phyloP scores from a whole-genome alignment of 2,113 vertebrate genomes.

The Pantherophis guttatus region DNA sequence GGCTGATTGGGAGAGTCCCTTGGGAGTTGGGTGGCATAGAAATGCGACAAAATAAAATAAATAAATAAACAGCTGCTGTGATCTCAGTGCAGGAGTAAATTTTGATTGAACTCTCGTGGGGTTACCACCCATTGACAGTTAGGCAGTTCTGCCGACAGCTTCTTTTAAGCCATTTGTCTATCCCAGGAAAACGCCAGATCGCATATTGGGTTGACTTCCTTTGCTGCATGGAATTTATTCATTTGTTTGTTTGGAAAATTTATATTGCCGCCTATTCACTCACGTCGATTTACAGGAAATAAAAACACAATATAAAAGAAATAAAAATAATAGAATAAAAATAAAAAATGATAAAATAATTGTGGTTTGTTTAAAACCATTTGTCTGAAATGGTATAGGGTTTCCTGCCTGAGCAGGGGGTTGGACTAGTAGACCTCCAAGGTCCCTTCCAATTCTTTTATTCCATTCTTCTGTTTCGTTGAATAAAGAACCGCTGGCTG shows the following conservation, averaged over 20 bases:
- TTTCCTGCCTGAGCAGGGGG: too few species aligned
- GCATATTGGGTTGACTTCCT: background rate
- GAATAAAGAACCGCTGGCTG: background rate
- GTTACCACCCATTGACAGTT: background rate
- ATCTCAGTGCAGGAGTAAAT: background rate
- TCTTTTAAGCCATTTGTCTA: background rate
- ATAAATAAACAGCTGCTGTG: background rate
- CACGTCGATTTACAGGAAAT: background rate
- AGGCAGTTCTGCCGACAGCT: background rate
- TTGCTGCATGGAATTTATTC: background rate
- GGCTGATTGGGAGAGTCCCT: background rate
- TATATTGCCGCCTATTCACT: background rate
- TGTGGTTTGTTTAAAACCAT: background rate
- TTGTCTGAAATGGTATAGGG: too few species aligned
- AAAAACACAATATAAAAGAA: background rate
- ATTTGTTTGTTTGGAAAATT: background rate
- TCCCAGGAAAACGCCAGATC: background rate
- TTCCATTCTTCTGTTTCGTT: background rate
- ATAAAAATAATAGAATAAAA: background rate
- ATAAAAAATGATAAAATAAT: background rate
- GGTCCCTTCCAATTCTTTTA: background rate
- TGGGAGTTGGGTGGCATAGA: too few species aligned
- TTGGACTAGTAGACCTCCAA: too few species aligned
- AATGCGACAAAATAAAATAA: too few species aligned
- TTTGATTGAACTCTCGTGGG: background rate